phyloP scores from a whole-genome alignment of 1,140 invertebrate species.

The Diuraphis noxia region DNA sequence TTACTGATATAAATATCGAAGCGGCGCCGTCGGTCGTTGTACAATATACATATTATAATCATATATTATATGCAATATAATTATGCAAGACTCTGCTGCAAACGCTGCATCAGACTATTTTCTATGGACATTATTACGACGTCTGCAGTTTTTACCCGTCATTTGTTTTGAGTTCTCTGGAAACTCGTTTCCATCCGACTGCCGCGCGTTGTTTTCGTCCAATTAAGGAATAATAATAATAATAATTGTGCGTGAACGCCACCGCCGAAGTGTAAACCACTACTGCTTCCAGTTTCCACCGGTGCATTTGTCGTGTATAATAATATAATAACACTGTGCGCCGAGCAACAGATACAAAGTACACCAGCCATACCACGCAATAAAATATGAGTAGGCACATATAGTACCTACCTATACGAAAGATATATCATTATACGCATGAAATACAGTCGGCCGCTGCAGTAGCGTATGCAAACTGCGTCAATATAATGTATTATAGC shows the following conservation, averaged over 20 bases:
- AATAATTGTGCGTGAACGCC: not conserved
- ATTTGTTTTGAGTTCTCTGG: not conserved
- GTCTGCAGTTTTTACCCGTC: not conserved
- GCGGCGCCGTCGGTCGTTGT: not conserved
- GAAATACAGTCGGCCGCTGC: not conserved
- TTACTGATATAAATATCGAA: not conserved
- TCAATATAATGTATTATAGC: not conserved
- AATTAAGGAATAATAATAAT: conserved; percentile 9
- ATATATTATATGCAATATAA: not conserved
- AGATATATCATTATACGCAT: not conserved
- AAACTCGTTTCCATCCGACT: not conserved
- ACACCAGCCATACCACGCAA: not conserved
- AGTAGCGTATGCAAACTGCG: not conserved
- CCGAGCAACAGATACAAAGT: not conserved
- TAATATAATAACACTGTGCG: not conserved
- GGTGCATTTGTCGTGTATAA: not conserved
- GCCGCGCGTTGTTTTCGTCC: not conserved
- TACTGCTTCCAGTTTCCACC: not conserved
- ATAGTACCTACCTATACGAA: not conserved
- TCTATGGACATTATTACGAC: not conserved
- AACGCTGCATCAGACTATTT: not conserved
- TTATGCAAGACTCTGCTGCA: not conserved
- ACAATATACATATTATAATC: not conserved
- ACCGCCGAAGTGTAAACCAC: conserved; percentile 2
- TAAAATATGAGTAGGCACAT: not conserved